Base-by-base conservation (phyloP, 1,140 invertebrate species). In the Stratiolaelaps scimitus region DNA sequence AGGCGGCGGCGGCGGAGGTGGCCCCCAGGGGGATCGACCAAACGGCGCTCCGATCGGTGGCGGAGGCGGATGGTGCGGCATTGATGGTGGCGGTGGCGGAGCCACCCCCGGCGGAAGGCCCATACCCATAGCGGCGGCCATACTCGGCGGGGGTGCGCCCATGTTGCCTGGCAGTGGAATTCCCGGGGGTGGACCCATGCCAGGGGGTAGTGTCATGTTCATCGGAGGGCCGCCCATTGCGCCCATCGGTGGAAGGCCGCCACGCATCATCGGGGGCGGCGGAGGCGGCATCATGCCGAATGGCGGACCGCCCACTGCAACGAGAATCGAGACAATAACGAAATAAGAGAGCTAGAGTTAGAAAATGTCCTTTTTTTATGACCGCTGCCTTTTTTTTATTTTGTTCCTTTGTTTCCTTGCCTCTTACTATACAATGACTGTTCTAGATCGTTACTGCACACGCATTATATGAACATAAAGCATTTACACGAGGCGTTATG, bases 21-120 rank as follows among this genome's bases (percentile, higher is more conserved):
- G 69, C n/a, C 34, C 34, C 34, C 34, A 40, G 10, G 79, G 78
- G 65, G 80, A 75, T 69, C 78, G 76, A 10, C 76, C 77, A 2
- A 78, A 77, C 2, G 67, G 71, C n/a, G 79, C 20, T 23, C 47
- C 47, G 5, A 53, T 53, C 47, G 20, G 79, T 29, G 77, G 70
- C 0, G 82, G 83, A 2, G 82, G 82, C 60, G 82, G 83, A 0
- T 81, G 77, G 43, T 80, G 76, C 78, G 76, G 34, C 34, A 40
- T 40, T 40, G 34, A 40, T 10, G 34, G 34, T 40, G 34, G 34
- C 10, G 34, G 34, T 6, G 76, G 0, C 72, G 72, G 74, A 76
- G 76, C 0, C 75, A 76, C 0, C 7, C 67, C 30, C 26, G 67
- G n/a, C 7, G 43, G 2, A n/a, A 30, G 13, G 43, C 34, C 43